Percentiles rank a stretch among this genome's conserved stretches.
These are phyloP conservation scores for Orbicella faveolata DNA, from an alignment of 64 coral and sea anemone species.

Conservation along the genomic window DNA sequence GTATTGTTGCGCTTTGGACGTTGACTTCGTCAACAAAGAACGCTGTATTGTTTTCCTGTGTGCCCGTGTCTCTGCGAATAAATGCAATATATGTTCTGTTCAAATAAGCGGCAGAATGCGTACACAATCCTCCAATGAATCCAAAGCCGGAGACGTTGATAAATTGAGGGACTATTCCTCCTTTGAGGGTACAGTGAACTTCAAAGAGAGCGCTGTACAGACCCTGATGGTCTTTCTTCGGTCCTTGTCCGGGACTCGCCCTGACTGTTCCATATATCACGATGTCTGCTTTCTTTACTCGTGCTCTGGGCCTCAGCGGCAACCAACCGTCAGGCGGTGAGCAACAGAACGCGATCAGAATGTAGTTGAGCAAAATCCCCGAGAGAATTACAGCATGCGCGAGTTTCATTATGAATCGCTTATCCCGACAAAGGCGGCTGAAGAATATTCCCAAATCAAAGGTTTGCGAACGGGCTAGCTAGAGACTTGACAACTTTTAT, in stretches of 20 bases:
- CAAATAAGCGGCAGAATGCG: slow-evolving; percentile 65
- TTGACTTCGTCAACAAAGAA: slow-evolving; percentile 78
- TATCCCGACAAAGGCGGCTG: neutral
- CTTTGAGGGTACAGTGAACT: slow-evolving; percentile 83
- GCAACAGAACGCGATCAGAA: slow-evolving; percentile 34
- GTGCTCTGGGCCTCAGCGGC: slow-evolving; percentile 32
- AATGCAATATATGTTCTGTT: slow-evolving; percentile 87
- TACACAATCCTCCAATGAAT: slow-evolving; percentile 77
- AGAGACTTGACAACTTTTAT: slow-evolving; percentile 26
- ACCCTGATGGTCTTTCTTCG: slow-evolving; percentile 28
- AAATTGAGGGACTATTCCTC: slow-evolving; percentile 61
- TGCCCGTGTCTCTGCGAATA: slow-evolving; percentile 26
- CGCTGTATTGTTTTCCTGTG: neutral
- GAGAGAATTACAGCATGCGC: slow-evolving; percentile 18
- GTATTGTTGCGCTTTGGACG: slow-evolving; percentile 64
- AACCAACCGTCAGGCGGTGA: slow-evolving; percentile 71
- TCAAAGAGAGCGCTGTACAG: slow-evolving; percentile 73
- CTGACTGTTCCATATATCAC: slow-evolving; percentile 81
- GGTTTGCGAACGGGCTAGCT: neutral
- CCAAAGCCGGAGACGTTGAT: slow-evolving; percentile 86
- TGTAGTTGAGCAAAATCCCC: slow-evolving; percentile 38
- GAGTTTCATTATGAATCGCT: slow-evolving; percentile 22
- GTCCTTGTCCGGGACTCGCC: slow-evolving; percentile 36
- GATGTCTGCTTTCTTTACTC: slow-evolving; percentile 73
- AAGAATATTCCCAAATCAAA: neutral